phyloP scores from a whole-genome alignment of 2,888 invertebrate genomes.

The Ophion obscuratus region DNA sequence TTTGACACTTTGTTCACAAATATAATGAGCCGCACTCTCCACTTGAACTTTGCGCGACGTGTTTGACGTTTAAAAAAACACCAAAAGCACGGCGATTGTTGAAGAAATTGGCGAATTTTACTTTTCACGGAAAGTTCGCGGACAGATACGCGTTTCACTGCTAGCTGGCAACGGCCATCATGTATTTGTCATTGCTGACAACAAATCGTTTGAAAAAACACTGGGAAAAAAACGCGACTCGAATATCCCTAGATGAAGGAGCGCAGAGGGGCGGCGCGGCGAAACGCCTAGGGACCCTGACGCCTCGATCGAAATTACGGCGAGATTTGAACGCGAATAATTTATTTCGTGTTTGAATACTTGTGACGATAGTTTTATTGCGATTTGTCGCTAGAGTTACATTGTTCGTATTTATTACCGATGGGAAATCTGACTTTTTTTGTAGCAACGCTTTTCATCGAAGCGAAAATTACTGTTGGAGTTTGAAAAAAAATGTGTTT shows the following conservation, averaged over 20 bases:
- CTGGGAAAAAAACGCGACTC: slow-evolving; percentile 62
- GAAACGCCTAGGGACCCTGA: slow-evolving; percentile 18
- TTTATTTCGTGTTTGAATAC: not conserved
- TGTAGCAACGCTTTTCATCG: not conserved
- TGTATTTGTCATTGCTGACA: slow-evolving; percentile 82
- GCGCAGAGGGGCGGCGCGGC: not conserved
- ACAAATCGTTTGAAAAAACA: slow-evolving; percentile 68
- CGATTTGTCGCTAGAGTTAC: no score
- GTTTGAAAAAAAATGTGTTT: not conserved
- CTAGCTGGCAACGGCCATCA: slow-evolving; percentile 82
- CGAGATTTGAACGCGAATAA: slow-evolving; percentile 5
- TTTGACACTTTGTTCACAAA: slow-evolving; percentile 65
- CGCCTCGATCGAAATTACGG: not conserved
- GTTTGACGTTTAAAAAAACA: slow-evolving; percentile 47
- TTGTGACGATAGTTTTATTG: not conserved
- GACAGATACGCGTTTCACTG: slow-evolving; percentile 82
- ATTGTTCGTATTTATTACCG: no score
- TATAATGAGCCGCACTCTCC: slow-evolving; percentile 51
- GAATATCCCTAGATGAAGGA: slow-evolving; percentile 61
- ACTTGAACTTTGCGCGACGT: slow-evolving; percentile 16
- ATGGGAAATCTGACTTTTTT: not conserved
- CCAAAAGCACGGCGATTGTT: slow-evolving; percentile 67
- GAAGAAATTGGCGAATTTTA: slow-evolving; percentile 76
- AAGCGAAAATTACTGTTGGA: not conserved
- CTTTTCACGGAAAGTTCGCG: slow-evolving; percentile 63